Evolutionary conservation across 2,113 vertebrate genomes (phyloP), one percentile per base, ranked within the genome.

Genomic region (Psophia crepitans): DNA sequence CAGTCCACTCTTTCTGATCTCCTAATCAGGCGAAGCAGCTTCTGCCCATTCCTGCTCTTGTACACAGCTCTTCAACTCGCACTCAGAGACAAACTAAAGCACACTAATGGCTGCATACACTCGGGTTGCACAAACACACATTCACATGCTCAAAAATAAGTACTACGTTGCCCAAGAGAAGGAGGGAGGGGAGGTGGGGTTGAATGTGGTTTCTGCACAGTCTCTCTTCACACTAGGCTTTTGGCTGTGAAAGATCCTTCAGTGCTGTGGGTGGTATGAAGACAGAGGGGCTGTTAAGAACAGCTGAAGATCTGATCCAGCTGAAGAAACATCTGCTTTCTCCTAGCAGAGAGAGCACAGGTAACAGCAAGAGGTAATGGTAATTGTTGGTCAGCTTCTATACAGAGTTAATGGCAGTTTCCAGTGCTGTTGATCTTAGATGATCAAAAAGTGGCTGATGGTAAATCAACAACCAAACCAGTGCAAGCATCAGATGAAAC

Each of bases 241-340:
- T 32, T 58, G 49, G 23, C 48, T 58, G 44, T 0, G 1, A 44
- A 75, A 46, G 44, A 46, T 68, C 43, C 26, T 19, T 53, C 69
- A 64, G 0, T 27, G 39, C 24, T 8, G 23, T 0, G 0, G 14
- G 19, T 24, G 16, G 15, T 41, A 60, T 9, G 16, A 81, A 58
- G 54, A 43, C 21, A 54, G 37, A 5, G 24, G 18, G 14, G 48
- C 39, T 88, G 18, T 33, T 58, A 22, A 30, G 21, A 76, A 37
- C 4, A 68, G 28, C n/a, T 49, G n/a, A n/a, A n/a, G n/a, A n/a
- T n/a, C 58, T 73, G 32, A 77, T 58, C 17, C 46, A 51, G 33
- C 17, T 63, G 48, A 71, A 68, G 23, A 80, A 76, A 64, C 20
- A 84, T 9, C 24, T 60, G 19, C 33, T 70, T 63, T 82, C 43